Conservation (phyloP, 37 sponge, comb jelly and placozoan species). For the Theonella swinhoei region DNA sequence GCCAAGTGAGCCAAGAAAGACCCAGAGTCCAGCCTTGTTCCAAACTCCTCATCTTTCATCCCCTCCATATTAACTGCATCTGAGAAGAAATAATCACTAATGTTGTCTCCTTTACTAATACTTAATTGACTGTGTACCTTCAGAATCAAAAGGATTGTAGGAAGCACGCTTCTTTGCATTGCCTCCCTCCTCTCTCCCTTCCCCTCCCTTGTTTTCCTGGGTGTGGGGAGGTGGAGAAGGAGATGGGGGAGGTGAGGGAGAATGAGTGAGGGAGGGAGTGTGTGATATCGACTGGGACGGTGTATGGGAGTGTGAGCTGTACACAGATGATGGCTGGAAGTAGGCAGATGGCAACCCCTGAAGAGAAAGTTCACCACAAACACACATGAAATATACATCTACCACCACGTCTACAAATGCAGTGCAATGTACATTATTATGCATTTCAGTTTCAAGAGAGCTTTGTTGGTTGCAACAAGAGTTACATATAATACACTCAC, state of each 20-base stretch:
- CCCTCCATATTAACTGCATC: neutral
- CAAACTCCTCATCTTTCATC: neutral
- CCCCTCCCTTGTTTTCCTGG: neutral
- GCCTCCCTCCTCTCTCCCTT: neutral
- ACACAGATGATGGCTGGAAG: neutral
- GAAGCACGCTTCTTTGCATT: neutral
- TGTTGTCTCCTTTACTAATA: neutral
- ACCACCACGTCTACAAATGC: too few relatives aligned
- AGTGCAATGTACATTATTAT: too few relatives aligned
- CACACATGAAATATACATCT: too few relatives aligned
- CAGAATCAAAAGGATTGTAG: conserved; percentile 53
- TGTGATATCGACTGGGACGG: neutral
- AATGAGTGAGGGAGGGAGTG: neutral
- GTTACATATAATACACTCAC: too few relatives aligned
- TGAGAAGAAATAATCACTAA: neutral
- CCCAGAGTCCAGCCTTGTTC: neutral
- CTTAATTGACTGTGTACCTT: conserved; percentile 18
- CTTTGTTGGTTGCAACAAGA: too few relatives aligned
- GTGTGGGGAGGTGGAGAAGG: neutral
- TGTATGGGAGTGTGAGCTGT: neutral
- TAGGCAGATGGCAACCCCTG: conserved; percentile 38
- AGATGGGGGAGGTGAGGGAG: conserved; percentile 10
- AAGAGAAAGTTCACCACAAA: neutral
- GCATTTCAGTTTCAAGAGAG: too few relatives aligned
- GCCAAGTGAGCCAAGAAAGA: conserved; percentile 45